Base-by-base conservation (phyloP, 2,113 vertebrate species). In the Delphinapterus leucas region DNA sequence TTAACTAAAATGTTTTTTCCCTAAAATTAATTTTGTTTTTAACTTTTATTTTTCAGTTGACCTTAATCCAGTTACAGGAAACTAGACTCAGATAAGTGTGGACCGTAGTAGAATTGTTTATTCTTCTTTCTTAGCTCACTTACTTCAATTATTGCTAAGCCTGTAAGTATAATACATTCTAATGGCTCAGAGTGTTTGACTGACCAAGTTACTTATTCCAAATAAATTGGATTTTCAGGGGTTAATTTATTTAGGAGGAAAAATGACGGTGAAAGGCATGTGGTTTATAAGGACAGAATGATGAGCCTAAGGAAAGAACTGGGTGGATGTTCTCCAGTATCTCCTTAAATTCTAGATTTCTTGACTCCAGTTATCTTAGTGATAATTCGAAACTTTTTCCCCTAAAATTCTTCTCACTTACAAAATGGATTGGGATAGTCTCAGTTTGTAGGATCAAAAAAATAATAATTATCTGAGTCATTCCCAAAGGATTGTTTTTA, bases 401-500 rank as follows among this genome's bases (percentile, higher is more conserved):
- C 28, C 28, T 18, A 93, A 88, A 93, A 79, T 44, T 74, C 26
- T 86, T 81, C 60, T 93, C n/a, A 44, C 55, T 88, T 63, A 88
- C 18, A 92, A 80, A 88, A 88, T 55, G n/a, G 18, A 80, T 74
- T 85, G 60, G 31, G 21, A 73, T 60, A 92, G 8, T 68, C 60
- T 73, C 63, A 94, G 20, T 71, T 47, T 84, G 25, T 28, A 81
- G 20, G 17, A 44, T 76, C 92, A 76, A 41, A 12, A 25, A 80
- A 83, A 68, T 68, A 53, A 41, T 31, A 4, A 85, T 61, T 79
- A 25, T n/a, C 5, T 55, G 77, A 49, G 33, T 61, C 31, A 31
- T 96, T 71, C 53, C 49, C 71, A 95, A 83, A 89, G 53, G 21
- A 86, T 41, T 61, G 6, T 68, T 87, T 94, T 95, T 71, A 93